phyloP scores from a whole-genome alignment of 2,797 vertebrate genomes.

The Gouania willdenowi region DNA sequence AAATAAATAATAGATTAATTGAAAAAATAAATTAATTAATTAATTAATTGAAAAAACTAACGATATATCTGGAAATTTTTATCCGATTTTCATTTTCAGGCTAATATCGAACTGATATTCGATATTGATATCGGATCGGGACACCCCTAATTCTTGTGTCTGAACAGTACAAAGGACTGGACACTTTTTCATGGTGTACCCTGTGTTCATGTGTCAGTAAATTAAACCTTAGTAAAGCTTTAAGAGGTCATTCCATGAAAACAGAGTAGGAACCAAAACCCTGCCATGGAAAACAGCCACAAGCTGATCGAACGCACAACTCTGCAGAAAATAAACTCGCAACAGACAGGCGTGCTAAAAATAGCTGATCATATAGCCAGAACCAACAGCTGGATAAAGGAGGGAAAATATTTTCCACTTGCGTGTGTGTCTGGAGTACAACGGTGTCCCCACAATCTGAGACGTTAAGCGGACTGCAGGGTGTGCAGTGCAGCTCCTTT shows the following conservation, averaged over 20 bases:
- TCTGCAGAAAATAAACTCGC: conserved; percentile 34
- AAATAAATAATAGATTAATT: too few relatives aligned
- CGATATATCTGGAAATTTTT: too few relatives aligned
- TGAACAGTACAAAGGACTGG: too few relatives aligned
- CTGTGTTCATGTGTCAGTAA: too few relatives aligned
- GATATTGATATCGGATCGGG: too few relatives aligned
- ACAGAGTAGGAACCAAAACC: background rate
- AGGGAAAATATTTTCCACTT: conserved; percentile 10
- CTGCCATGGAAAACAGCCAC: background rate
- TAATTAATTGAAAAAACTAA: too few relatives aligned
- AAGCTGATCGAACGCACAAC: conserved; percentile 42
- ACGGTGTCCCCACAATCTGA: conserved; percentile 23
- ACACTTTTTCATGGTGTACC: too few relatives aligned
- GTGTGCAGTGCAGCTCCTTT: conserved; percentile 29
- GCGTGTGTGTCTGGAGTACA: background rate
- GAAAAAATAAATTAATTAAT: too few relatives aligned
- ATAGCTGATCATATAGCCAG: conserved; percentile 52
- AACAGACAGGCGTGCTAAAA: conserved; percentile 50
- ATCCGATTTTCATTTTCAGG: too few relatives aligned
- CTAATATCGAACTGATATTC: too few relatives aligned
- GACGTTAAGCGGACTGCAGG: conserved; percentile 12
- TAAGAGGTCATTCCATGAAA: background rate
- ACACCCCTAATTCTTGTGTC: too few relatives aligned
- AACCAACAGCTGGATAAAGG: conserved; percentile 43
- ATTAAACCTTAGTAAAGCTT: background rate